phyloP scores from a whole-genome alignment of 2,888 invertebrate species.

The Phyllotreta striolata region DNA sequence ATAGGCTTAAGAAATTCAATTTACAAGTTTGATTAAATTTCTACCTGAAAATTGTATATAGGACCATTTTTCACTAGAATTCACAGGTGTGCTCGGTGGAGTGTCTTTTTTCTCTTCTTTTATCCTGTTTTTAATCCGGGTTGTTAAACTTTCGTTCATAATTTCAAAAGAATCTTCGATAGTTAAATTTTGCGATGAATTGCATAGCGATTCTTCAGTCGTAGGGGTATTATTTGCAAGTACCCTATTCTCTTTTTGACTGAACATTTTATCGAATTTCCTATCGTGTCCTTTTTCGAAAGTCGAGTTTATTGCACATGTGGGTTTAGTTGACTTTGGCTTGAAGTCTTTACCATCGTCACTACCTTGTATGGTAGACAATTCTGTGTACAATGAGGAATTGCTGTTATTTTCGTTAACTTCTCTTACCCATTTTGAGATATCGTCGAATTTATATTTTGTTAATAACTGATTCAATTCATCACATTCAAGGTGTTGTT shows the following conservation, averaged over 20 bases:
- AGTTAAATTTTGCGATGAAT: constrained; percentile 27
- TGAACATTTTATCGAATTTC: constrained; percentile 51
- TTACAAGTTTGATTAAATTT: background rate
- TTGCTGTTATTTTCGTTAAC: constrained; percentile 40
- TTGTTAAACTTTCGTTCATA: constrained; percentile 26
- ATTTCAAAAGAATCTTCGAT: constrained; percentile 36
- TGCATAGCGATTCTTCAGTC: constrained; percentile 21
- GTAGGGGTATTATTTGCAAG: constrained; percentile 1
- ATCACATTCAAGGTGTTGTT: constrained; percentile 3
- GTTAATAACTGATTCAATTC: constrained; percentile 21
- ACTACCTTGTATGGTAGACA: constrained; percentile 48
- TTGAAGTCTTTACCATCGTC: constrained; percentile 34
- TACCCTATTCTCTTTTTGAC: constrained; percentile 20
- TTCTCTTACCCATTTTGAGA: constrained; percentile 46
- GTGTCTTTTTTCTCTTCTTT: constrained; percentile 4
- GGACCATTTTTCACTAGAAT: constrained; percentile 1
- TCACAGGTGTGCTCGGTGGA: background rate
- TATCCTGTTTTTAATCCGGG: constrained; percentile 8
- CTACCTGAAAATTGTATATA: constrained; percentile 5
- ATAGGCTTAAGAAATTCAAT: no score
- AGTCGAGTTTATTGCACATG: constrained; percentile 49
- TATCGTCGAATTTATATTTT: constrained; percentile 37
- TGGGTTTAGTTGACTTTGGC: constrained; percentile 27
- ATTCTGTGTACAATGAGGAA: constrained; percentile 47
- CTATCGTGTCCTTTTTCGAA: constrained; percentile 38